phyloP scores from a whole-genome alignment of 1,140 invertebrate genomes.

The Ceratosolen solmsi region DNA sequence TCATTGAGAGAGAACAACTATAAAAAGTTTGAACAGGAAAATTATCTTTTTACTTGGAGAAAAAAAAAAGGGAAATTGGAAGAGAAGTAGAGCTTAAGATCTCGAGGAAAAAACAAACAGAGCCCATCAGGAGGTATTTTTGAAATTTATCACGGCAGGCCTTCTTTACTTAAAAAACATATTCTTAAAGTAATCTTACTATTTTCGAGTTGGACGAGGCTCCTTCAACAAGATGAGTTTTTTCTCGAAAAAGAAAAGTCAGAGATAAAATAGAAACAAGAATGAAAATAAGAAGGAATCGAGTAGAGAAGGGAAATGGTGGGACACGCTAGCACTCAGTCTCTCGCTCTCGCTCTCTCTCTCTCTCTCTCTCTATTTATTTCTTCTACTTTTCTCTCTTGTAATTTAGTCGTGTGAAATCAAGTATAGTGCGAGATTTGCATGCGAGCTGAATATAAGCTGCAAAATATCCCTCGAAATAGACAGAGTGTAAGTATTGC shows the following conservation, averaged over 20 bases:
- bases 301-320: conserved; percentile 2
- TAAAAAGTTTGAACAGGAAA: too few relatives aligned
- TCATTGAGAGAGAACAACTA: too few relatives aligned
- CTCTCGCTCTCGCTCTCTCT: background rate
- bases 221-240: conserved; percentile 46
- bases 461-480: conserved; percentile 63
- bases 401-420: conserved; percentile 67
- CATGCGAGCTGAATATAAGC: conserved; percentile 70
- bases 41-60: too few relatives aligned
- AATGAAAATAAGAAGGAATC: conserved; percentile 33
- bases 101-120: conserved; percentile 3
- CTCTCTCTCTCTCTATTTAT: background rate
- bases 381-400: conserved; percentile 15
- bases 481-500: conserved; percentile 68
- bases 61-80: too few relatives aligned
- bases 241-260: conserved; percentile 15
- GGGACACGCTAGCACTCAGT: background rate
- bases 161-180: conserved; percentile 18
- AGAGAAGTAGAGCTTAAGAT: too few relatives aligned
- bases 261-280: conserved; percentile 30
- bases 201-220: conserved; percentile 24
- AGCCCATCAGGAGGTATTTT: conserved; percentile 1
- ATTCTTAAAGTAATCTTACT: conserved; percentile 41
- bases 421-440: conserved; percentile 70
- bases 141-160: conserved; percentile 6